A percentile compares a stretch with the other conserved stretches of the same genome.
Conservation (phyloP, 1,140 invertebrate species). For the Leguminivora glycinivorella region DNA sequence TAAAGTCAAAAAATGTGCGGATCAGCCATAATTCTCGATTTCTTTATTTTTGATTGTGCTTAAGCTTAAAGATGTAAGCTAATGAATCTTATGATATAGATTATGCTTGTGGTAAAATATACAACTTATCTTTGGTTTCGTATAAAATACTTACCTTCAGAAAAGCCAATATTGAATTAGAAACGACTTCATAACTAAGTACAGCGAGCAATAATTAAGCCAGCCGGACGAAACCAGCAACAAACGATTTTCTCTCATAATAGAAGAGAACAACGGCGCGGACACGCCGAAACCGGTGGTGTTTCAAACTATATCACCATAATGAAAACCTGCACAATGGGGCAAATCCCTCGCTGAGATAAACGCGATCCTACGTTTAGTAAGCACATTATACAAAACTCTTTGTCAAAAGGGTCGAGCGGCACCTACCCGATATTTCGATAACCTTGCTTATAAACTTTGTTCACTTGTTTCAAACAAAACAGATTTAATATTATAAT, state of each 20-base stretch:
- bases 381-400: slow-evolving; percentile 27
- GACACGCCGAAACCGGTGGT: slow-evolving; percentile 9
- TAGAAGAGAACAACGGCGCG: slow-evolving; percentile 3
- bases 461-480: slow-evolving; percentile 1
- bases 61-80: no score
- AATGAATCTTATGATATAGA: no score
- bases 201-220: background rate
- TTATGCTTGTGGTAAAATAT: no score
- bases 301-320: slow-evolving; percentile 27
- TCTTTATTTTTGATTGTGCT: no score
- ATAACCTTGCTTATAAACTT: slow-evolving; percentile 20
- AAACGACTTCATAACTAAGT: background rate
- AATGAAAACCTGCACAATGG: slow-evolving; percentile 22
- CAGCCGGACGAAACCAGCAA: background rate
- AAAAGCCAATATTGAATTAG: background rate
- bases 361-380: slow-evolving; percentile 27
- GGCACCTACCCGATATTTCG: slow-evolving; percentile 10
- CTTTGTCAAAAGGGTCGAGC: slow-evolving; percentile 26
- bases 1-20: no score
- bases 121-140: background rate
- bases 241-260: slow-evolving; percentile 1
- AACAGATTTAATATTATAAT: slow-evolving; percentile 24
- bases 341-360: slow-evolving; percentile 22
- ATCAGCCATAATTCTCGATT: no score
- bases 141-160: background rate